Evolutionary conservation across 2,888 invertebrate genomes (phyloP), one percentile per base, ranked within the genome.

Genomic region (Metellina segmentata): DNA sequence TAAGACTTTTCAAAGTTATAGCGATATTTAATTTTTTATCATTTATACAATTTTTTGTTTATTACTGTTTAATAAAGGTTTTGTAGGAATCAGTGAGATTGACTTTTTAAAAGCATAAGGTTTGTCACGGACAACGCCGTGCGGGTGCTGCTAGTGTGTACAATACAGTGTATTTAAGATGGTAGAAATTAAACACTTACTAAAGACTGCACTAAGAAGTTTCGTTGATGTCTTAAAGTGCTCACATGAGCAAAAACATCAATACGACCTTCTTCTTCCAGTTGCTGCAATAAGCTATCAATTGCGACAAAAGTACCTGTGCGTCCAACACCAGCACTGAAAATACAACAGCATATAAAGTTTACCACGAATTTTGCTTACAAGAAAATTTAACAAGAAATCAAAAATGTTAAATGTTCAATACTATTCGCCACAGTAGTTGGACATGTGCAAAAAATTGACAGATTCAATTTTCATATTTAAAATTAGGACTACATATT

Each of bases 251-350:
- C 98, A 95, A 98, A 98, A 88, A 99, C 97, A 81, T 98, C 97
- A 16, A 97, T 98, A 82, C 97, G 97, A 6, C 96, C 97, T 94
- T 98, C 97, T 93, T 97, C 97, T 61, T 96, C 96, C 89, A 98
- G 96, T 95, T 98, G 98, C 94, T 98, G 97, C 93, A 98, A 96
- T 93, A 98, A 96, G 75, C 97, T 98, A 95, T 99, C 98, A 82
- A 99, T 96, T 16, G 98, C 98, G 70, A 98, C 98, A 92, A 98
- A 96, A 8, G 99, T 99, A 89, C 99, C 99, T 7, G 98, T 98
- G 94, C 99, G 96, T 0, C 99, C 99, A 87, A 99, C 98, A 81
- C 99, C 99, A 70, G 98, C 98, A 95, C 97, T 97, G 93, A 72
- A 93, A 88, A 92, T 81, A 61, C 16, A 74, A 71, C 13, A 61